Evolutionary conservation across 2,888 invertebrate genomes (phyloP).

Genomic region (Dicyrtoma fusca): DNA sequence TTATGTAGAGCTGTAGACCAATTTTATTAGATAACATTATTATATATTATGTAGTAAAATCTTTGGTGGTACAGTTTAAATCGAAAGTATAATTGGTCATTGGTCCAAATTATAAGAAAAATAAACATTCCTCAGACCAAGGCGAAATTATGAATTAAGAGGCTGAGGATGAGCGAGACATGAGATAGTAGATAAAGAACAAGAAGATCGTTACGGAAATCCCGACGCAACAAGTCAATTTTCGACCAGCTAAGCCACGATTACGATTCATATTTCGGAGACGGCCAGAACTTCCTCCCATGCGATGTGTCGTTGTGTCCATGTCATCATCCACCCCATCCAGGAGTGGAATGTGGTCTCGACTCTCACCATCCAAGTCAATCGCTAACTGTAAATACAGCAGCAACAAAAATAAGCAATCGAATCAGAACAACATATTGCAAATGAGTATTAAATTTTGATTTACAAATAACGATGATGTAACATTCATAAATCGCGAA

Average conservation of each 20-base stretch:
- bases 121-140: too few species aligned
- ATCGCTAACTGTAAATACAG: constrained; percentile 47
- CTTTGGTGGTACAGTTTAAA: too few species aligned
- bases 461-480: too few species aligned
- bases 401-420: not conserved
- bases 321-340: constrained; percentile 52
- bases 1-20: too few species aligned
- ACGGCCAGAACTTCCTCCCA: constrained; percentile 52
- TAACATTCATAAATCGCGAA: too few species aligned
- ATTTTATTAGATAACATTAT: too few species aligned
- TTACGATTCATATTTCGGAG: constrained; percentile 50
- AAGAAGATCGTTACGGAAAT: constrained; percentile 49
- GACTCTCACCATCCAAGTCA: constrained; percentile 53
- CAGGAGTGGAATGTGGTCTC: constrained; percentile 52
- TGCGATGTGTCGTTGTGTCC: constrained; percentile 46
- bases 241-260: constrained; percentile 48
- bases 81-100: too few species aligned
- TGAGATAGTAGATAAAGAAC: constrained; percentile 51
- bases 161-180: constrained; percentile 27
- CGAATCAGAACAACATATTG: too few species aligned
- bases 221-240: constrained; percentile 50
- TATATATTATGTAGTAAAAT: too few species aligned
- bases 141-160: too few species aligned
- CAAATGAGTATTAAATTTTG: too few species aligned
- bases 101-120: too few species aligned